Percentiles rank a stretch among this genome's conserved stretches.
phyloP scores from a whole-genome alignment of 2,113 vertebrate genomes.

The Periophthalmus modestus region DNA sequence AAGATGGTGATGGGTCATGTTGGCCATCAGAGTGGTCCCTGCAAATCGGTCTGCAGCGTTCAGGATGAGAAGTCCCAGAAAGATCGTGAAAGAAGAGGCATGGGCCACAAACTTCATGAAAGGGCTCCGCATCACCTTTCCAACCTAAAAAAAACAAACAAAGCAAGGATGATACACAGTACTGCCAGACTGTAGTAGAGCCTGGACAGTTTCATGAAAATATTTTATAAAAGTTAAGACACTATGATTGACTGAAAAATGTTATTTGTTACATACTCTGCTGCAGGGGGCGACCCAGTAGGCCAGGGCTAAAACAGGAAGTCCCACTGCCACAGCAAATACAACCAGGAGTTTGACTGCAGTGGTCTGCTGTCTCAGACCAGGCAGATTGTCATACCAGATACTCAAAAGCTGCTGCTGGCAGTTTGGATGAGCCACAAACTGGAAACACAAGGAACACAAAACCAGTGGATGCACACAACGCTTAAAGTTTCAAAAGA shows the following conservation, averaged over 20 bases:
- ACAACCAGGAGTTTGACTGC: slow-evolving; percentile 93
- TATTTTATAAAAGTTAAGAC: too few relatives aligned
- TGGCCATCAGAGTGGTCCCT: slow-evolving; percentile 87
- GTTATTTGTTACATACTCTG: slow-evolving; percentile 77
- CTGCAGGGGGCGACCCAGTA: slow-evolving; percentile 97
- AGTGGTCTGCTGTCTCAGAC: slow-evolving; percentile 92
- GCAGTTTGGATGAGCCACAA: slow-evolving; percentile 98
- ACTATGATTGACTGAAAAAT: background rate
- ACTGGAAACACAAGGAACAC: slow-evolving; percentile 72
- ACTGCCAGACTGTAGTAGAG: background rate
- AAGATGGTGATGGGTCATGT: slow-evolving; percentile 86
- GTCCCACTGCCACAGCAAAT: slow-evolving; percentile 85
- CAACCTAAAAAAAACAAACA: slow-evolving; percentile 79
- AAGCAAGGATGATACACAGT: background rate
- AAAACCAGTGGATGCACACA: background rate
- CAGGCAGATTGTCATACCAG: slow-evolving; percentile 95
- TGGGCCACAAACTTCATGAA: slow-evolving; percentile 99
- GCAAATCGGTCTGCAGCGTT: slow-evolving; percentile 96
- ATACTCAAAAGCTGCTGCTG: slow-evolving; percentile 97
- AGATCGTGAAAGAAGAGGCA: slow-evolving; percentile 96
- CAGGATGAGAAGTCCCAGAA: slow-evolving; percentile 93
- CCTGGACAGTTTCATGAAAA: background rate
- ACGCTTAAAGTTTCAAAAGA: background rate
- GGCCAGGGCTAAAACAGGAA: slow-evolving; percentile 89
- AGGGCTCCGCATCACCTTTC: slow-evolving; percentile 92